Conservation (phyloP, 2,797 vertebrate species). For the Malacoraja senta region DNA sequence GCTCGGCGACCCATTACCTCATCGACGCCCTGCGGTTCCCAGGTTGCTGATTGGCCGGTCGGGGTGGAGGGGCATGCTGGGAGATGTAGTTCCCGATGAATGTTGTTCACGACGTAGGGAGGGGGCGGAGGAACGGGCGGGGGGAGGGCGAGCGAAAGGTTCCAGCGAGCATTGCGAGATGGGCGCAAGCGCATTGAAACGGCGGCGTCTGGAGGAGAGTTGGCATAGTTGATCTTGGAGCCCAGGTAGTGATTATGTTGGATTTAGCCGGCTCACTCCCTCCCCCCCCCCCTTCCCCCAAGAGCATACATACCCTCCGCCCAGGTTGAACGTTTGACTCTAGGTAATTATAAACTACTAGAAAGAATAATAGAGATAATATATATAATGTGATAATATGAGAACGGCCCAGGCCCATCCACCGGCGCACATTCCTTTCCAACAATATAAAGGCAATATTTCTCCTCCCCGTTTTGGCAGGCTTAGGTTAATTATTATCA, state of each 20-base stretch:
- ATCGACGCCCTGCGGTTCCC: slow-evolving; percentile 32
- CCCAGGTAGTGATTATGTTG: neutral
- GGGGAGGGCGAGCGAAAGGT: neutral
- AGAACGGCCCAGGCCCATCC: no score
- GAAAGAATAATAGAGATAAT: no score
- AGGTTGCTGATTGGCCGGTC: neutral
- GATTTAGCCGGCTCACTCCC: neutral
- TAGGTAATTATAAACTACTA: no score
- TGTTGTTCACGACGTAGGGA: neutral
- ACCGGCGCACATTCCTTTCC: no score
- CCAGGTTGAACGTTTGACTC: no score
- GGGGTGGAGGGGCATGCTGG: neutral
- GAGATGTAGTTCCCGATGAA: neutral
- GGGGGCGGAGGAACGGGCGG: neutral
- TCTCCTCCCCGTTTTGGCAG: no score
- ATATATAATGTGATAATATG: no score
- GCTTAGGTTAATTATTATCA: no score
- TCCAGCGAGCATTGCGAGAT: neutral
- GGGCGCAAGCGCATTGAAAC: neutral
- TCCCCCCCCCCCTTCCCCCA: neutral
- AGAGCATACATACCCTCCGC: no score
- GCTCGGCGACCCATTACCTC: slow-evolving; percentile 36
- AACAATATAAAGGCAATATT: no score
- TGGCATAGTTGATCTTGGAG: neutral
- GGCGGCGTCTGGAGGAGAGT: neutral